Evolutionary conservation across 2,113 vertebrate species (phyloP), one percentile per base, ranked within the genome.

Genomic region (Rattus rattus): DNA sequence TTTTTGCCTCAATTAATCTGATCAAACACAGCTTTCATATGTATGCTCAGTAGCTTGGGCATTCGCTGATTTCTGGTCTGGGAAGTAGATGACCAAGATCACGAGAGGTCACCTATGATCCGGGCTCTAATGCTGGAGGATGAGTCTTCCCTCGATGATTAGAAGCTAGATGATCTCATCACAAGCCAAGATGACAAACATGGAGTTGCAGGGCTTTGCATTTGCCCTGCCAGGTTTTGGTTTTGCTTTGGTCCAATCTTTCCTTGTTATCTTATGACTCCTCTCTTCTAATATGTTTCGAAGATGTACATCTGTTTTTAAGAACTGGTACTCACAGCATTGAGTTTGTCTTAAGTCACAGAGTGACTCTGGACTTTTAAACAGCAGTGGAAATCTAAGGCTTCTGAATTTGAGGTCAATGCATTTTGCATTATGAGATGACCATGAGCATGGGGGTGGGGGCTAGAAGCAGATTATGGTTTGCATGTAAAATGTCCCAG

Each of bases 1-100:
- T 81, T 59, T 33, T 56, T 59, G 54, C 20, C 52, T 81, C 36
- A n/a, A 12, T 12, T 36, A 59, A n/a, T 59, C 79, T 81, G 52
- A n/a, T 20, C 79, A 81, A 6, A 30, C 5, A 3, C 59, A 59
- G 24, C 33, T 36, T n/a, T 39, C 79, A 39, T 4, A 77, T 11
- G 11, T 17, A 4, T 59, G 20, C 36, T 39, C 54, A 24, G 20
- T 0, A 26, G 54, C 0, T 13, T n/a, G 19, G 19, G 2, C 9
- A 28, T 83, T n/a, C 28, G 12, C 8, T 61, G 22, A 83, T 61
- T 28, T 54, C 36, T 3, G 20, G 20, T 63, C 19, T 73, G 72
- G 72, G 20, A 24, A 73, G 22, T 61, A 6, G 54, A 61, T n/a
- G 16, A 26, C 80, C n/a, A 17, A 43, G 80, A 28, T 28, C 13